Conservation (phyloP, 1,140 invertebrate genomes). For the Pemphigus obesinymphae region DNA sequence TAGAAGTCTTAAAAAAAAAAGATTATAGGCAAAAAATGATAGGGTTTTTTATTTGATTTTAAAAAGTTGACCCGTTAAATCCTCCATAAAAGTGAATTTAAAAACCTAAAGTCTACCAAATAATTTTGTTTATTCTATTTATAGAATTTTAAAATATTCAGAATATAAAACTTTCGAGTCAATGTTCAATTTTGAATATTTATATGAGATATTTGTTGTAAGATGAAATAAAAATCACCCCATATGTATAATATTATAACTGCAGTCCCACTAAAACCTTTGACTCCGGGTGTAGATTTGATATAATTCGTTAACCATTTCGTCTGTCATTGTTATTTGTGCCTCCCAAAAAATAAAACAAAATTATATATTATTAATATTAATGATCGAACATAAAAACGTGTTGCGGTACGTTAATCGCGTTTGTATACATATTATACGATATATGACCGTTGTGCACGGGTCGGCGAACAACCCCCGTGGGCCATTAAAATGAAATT, state of each 20-base stretch:
- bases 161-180: no score
- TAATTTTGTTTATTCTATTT: no score
- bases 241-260: background rate
- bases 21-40: no score
- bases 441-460: background rate
- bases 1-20: no score
- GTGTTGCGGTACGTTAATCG: slow-evolving; percentile 41
- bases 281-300: background rate
- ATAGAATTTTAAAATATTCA: no score
- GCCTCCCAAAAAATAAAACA: background rate
- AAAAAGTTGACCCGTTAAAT: no score
- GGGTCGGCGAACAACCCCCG: background rate
- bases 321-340: background rate
- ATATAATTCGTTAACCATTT: background rate
- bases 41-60: no score
- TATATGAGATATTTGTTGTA: no score
- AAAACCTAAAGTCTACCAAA: no score
- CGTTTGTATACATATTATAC: background rate
- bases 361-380: slow-evolving; percentile 38
- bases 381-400: slow-evolving; percentile 30
- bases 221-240: no score
- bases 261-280: background rate
- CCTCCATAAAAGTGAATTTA: no score
- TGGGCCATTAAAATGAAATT: slow-evolving; percentile 38
- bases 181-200: no score